A percentile compares a stretch with the other conserved stretches of the same genome.
phyloP scores from a whole-genome alignment of 2,797 vertebrate species.

The Arrhamphus sclerolepis region DNA sequence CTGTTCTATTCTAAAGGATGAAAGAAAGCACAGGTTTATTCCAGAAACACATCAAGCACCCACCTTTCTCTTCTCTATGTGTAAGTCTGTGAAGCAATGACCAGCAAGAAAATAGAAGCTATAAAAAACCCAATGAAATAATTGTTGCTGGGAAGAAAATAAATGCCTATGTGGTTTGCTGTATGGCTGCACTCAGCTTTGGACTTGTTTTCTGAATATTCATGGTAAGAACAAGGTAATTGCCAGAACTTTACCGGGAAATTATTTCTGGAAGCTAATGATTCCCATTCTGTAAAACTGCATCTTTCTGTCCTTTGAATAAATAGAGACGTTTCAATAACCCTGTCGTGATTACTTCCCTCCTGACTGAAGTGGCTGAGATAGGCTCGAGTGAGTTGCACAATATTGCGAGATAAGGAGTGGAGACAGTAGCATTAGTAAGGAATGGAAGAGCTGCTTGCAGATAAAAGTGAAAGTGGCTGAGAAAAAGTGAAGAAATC shows the following conservation, averaged over 20 bases:
- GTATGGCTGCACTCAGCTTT: not conserved
- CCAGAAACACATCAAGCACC: not conserved
- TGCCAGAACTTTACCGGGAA: conserved; percentile 1
- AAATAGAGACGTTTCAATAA: conserved; percentile 33
- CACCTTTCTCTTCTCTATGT: not conserved
- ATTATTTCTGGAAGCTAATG: not conserved
- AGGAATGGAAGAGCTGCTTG: conserved; percentile 13
- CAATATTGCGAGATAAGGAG: conserved; percentile 51
- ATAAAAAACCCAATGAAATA: conserved; percentile 1
- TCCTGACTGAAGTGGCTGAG: conserved; percentile 28
- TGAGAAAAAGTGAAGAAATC: conserved; percentile 30
- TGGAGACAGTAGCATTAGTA: conserved; percentile 40
- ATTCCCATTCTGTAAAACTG: conserved; percentile 25
- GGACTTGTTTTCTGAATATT: not conserved
- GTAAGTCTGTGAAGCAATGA: conserved; percentile 12
- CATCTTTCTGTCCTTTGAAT: conserved; percentile 20
- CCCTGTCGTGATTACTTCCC: conserved; percentile 40
- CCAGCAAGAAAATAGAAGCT: conserved; percentile 5
- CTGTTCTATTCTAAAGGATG: conserved; percentile 34
- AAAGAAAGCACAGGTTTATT: conserved; percentile 3
- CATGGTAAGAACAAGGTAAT: conserved; percentile 14
- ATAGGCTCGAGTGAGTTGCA: conserved; percentile 25
- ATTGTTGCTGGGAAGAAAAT: not conserved
- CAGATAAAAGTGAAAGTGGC: conserved; percentile 48
- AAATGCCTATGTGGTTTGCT: not conserved